Percentiles rank a stretch among this genome's conserved stretches.
Conservation (phyloP, 2,113 vertebrate species). For the Alectura lathami region DNA sequence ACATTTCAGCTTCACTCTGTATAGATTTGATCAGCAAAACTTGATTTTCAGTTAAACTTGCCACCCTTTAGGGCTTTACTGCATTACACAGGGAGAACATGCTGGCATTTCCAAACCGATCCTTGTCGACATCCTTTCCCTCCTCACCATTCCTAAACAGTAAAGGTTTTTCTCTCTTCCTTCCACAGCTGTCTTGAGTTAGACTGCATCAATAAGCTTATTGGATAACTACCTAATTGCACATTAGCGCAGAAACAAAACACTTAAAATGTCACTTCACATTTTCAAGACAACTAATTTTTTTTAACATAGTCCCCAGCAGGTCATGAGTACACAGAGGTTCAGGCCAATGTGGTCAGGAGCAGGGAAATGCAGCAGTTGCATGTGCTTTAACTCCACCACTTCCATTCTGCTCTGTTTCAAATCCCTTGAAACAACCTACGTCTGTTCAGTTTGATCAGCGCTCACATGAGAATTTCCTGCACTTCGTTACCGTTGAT, state of each 20-base stretch:
- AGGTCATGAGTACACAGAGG: background rate
- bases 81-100: background rate
- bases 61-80: background rate
- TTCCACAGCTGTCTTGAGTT: conserved; percentile 69
- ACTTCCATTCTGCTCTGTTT: background rate
- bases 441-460: background rate
- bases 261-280: conserved; percentile 67
- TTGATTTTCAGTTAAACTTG: background rate
- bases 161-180: background rate
- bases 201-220: conserved; percentile 61
- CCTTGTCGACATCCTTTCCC: background rate
- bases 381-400: background rate
- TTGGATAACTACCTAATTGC: conserved; percentile 74
- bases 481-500: conserved; percentile 37
- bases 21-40: background rate
- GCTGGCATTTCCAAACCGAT: background rate
- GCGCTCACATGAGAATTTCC: conserved; percentile 1
- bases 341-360: background rate
- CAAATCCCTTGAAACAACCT: background rate
- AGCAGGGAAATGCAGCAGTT: background rate
- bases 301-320: background rate
- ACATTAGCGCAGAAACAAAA: conserved; percentile 69
- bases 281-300: conserved; percentile 65
- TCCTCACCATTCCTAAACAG: background rate
- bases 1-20: background rate